Conservation (phyloP, 2,113 vertebrate genomes). For the Ailurus styani region DNA sequence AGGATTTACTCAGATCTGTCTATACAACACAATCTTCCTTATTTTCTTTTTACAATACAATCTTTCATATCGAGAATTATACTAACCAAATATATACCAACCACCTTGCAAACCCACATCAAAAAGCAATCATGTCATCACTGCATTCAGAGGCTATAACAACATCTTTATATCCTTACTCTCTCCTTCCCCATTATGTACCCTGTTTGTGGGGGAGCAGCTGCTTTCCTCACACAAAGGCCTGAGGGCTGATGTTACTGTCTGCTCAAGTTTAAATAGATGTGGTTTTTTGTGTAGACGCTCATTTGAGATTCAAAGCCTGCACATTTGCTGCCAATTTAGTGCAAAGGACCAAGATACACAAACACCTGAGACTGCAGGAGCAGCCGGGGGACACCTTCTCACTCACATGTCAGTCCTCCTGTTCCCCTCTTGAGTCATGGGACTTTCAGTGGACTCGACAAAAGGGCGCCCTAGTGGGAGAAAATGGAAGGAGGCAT, state of each 20-base stretch:
- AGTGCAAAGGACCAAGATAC: background rate
- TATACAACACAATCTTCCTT: background rate
- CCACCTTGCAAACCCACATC: background rate
- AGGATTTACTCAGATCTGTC: background rate
- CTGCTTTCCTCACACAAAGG: slow-evolving; percentile 18
- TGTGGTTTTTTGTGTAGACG: background rate
- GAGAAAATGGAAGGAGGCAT: background rate
- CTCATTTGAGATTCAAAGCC: slow-evolving; percentile 37
- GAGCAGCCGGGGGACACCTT: accelerated
- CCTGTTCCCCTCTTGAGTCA: background rate
- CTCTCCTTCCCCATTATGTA: background rate
- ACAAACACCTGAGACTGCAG: background rate
- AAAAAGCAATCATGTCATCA: background rate
- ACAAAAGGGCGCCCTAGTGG: accelerated
- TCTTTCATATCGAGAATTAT: background rate
- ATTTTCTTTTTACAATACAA: background rate
- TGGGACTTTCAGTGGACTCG: background rate
- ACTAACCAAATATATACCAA: background rate
- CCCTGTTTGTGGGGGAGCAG: background rate
- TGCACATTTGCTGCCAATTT: background rate
- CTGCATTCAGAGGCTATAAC: background rate
- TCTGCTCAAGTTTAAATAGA: background rate
- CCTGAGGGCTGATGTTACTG: background rate
- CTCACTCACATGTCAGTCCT: background rate
- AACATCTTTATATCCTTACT: background rate